Conservation (phyloP, 37 sponge, comb jelly and placozoan genomes). For the Bolinopsis microptera region DNA sequence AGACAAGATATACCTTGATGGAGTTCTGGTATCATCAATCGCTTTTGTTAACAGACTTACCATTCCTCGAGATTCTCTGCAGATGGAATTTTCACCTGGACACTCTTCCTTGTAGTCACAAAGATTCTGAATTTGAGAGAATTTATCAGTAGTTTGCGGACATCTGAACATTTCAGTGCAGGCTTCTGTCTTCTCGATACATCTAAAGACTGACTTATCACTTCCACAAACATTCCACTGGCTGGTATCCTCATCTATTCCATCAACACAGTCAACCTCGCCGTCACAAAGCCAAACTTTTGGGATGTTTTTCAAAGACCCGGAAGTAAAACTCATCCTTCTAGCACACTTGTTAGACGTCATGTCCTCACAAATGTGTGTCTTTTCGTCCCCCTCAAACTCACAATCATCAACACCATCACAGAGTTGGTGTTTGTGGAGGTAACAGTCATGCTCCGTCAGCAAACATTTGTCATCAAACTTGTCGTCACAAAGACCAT, state of each 20-base stretch:
- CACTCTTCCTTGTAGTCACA: background rate
- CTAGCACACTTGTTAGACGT: background rate
- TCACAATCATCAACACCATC: background rate
- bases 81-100: background rate
- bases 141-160: background rate
- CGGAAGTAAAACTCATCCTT: background rate
- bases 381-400: background rate
- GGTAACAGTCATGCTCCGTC: background rate
- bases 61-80: background rate
- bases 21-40: background rate
- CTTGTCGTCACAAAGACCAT: background rate
- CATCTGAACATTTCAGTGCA: background rate
- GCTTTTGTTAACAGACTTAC: background rate
- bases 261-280: background rate
- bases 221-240: background rate
- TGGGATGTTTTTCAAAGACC: background rate
- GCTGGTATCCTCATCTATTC: background rate
- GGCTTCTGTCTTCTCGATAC: background rate
- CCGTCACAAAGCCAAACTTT: background rate
- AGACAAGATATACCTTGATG: background rate
- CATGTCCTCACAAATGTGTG: background rate
- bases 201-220: background rate
- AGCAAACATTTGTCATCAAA: background rate
- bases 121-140: background rate
- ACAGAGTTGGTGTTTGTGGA: background rate